Evolutionary conservation across 2,888 invertebrate genomes (phyloP), one percentile per base, ranked within the genome.

Genomic region (Drosophila mimica): DNA sequence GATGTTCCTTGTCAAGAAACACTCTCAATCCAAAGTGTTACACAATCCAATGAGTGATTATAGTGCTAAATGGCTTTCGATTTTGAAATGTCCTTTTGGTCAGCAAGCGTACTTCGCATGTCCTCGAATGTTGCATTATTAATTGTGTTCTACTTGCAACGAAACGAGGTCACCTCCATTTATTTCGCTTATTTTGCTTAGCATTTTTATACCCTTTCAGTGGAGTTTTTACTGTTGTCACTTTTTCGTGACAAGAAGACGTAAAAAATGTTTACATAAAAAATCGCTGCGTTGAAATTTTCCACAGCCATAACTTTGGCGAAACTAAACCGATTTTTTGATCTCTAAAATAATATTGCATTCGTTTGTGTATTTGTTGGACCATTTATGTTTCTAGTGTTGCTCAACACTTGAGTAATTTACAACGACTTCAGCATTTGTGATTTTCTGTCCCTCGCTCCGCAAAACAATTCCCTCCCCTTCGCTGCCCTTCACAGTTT

Each of bases 401-500:
- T 40, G 11, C n/a, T 8, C 11, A 40, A 48, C 31, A 36, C 36
- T 69, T 48, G 4, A 28, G 28, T 34, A 43, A 36, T 17, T 53
- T 38, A 13, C 28, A n/a, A 31, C 8, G 5, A 7, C 15, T 28
- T 36, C 46, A 4, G n/a, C 11, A 30, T 54, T 25, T 43, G 28
- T 30, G 34, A 60, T 38, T 38, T 28, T 30, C 31, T 34, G 6
- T 34, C 40, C 33, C 36, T 9, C 30, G 31, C 28, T 20, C 20
- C 34, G 36, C 28, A 5, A 17, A 36, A 11, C 15, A 51, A 51
- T 59, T 36, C 13, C 28, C 36, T 46, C 38, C 69, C 43, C 51
- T 25, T 11, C 43, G 31, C 51, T 52, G 17, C 25, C 48, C 38
- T 40, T 15, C 68, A 82, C 76, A 74, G 64, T 59, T 59, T 71